Evolutionary conservation across 1,140 invertebrate species (phyloP), one percentile per base, ranked within the genome.

Genomic region (Drosophila burlai): DNA sequence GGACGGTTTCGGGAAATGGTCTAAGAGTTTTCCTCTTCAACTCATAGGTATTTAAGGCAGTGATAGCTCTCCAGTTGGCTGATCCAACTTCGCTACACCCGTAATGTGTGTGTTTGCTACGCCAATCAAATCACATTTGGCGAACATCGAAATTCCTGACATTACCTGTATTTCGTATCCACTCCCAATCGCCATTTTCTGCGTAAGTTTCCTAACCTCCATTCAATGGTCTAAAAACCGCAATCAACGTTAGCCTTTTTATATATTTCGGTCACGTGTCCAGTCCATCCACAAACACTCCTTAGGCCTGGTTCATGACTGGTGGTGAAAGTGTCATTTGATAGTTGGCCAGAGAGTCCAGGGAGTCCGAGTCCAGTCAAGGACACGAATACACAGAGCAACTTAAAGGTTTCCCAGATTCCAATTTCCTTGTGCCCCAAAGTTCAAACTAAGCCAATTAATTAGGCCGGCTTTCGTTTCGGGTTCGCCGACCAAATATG

Each of bases 401-500:
- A 58, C 75, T 86, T 82, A 82, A 86, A 86, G 80, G 74, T 62
- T 49, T 43, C 36, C 50, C 42, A 49, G 62, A 49, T 55, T 61
- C 62, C 63, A 54, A 40, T 64, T 82, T 62, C 36, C 47, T 42
- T 62, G 57, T 49, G 67, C 47, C 72, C 83, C 69, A 45, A 69
- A 76, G 83, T 87, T 86, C 71, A 83, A 78, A 49, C 67, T 83
- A 87, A 87, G 83, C 84, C 83, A 87, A 87, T 87, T 87, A 87
- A 87, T 87, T 87, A 89, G 67, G 58, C 77, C 55, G 77, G 61
- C 65, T 80, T 83, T 59, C 52, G 45, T 74, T 69, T 59, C 62
- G 67, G 52, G 67, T 50, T 60, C 69, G 45, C 62, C 68, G 71
- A 73, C 80, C 76, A 83, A 86, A 86, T 68, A 84, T 87, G 84